Base-by-base conservation (phyloP, 2,113 vertebrate genomes). In the Myrmophylax atrothorax region DNA sequence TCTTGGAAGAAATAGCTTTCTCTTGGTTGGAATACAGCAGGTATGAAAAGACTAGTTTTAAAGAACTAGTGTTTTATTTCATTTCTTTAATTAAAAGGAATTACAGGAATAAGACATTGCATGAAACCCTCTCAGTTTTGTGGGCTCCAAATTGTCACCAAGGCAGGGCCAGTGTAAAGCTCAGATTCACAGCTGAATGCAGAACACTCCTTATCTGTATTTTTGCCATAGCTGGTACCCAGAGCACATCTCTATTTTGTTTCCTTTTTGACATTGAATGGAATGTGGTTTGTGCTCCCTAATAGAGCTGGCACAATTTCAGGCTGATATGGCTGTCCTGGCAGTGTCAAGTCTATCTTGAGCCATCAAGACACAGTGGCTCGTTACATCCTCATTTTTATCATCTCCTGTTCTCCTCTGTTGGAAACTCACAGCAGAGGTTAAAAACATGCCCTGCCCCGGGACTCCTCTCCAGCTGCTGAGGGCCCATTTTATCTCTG, bases 401-500 rank as follows among this genome's bases (percentile, higher is more conserved):
- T 69, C 64, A 75, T 73, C 72, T 53, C 13, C 53, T 85, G 29
- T 67, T 91, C 95, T 58, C 33, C 91, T 87, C 82, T 73, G 2
- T 31, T 86, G 87, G 79, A 96, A 89, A 53, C 49, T 75, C 69
- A 73, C 55, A 86, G 86, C 66, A 77, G 90, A 95, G 89, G 94
- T 96, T 93, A 93, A 95, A 96, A 96, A 76, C 78, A 52, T 94
- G 42, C 44, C 42, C 37, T 90, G 89, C 49, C 5, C 58, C 56
- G 80, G 91, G 91, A 62, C 55, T 84, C 46, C 46, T 62, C 75
- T 93, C 46, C 84, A 94, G 84, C 85, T 93, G 95, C 66, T 60
- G 7, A 64, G 83, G 84, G 77, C 66, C 83, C 66, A 33, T 75
- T 87, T 94, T 56, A 77, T 90, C 44, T 58, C 85, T 95, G 85